phyloP scores from a whole-genome alignment of 2,888 invertebrate genomes.

The Pseudoips prasinana region DNA sequence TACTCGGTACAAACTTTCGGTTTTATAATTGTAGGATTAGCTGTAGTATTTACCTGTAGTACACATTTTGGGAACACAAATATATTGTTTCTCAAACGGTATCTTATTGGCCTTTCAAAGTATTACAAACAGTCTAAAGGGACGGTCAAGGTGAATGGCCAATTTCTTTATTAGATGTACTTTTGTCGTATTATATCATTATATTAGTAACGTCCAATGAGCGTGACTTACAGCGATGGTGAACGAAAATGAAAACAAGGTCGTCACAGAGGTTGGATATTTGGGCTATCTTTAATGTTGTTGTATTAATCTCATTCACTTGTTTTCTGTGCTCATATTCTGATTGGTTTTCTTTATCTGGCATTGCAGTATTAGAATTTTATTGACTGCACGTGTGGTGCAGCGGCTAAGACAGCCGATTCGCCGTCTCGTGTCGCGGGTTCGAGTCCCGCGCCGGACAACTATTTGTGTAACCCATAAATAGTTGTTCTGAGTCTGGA shows the following conservation, averaged over 20 bases:
- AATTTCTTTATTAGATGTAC: not conserved
- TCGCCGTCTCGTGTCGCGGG: no score
- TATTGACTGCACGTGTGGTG: no score
- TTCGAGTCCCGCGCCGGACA: no score
- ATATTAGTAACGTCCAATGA: constrained; percentile 38
- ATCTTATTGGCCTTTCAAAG: no score
- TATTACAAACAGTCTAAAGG: not conserved
- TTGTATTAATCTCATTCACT: constrained; percentile 39
- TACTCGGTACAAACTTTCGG: no score
- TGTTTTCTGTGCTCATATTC: constrained; percentile 7
- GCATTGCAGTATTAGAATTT: not conserved
- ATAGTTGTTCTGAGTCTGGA: no score
- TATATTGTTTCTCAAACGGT: no score
- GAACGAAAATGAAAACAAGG: constrained; percentile 78
- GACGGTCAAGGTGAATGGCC: not conserved
- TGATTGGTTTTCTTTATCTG: not conserved
- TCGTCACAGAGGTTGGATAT: constrained; percentile 68
- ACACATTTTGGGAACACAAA: no score
- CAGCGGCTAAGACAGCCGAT: no score
- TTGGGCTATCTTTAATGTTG: constrained; percentile 52
- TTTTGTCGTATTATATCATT: constrained; percentile 47
- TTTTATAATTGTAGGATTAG: no score
- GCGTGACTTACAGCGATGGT: constrained; percentile 41
- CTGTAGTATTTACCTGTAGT: no score
- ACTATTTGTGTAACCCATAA: no score